Conservation (phyloP, 1,140 invertebrate species). For the Calycopis cecrops region DNA sequence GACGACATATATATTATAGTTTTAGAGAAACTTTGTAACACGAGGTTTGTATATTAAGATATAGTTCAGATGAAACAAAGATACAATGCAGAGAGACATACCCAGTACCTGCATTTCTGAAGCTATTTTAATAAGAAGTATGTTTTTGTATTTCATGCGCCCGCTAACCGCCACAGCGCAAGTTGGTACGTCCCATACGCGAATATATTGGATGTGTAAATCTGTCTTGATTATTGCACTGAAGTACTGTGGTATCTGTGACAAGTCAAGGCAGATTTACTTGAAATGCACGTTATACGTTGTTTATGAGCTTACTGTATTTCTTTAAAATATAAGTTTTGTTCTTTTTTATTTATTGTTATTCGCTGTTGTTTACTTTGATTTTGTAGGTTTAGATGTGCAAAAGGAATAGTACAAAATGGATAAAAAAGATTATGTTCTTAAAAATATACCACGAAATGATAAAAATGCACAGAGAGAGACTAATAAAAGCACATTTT, state of each 20-base stretch:
- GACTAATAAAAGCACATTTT: no score
- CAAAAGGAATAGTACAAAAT: no score
- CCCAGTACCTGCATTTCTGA: not conserved
- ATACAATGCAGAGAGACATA: not conserved
- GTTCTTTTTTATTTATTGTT: no score
- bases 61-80: no score
- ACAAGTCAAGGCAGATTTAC: not conserved
- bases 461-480: no score
- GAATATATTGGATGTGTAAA: conserved; percentile 6
- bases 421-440: no score
- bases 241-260: not conserved
- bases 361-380: no score
- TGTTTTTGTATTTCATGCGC: conserved; percentile 61
- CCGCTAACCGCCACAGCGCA: conserved; percentile 56
- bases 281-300: not conserved
- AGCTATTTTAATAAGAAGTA: conserved; percentile 23
- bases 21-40: no score
- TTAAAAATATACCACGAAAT: no score
- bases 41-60: no score
- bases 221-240: conserved; percentile 10
- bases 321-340: not conserved
- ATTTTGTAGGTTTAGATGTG: no score
- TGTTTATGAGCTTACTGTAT: not conserved
- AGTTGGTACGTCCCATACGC: conserved; percentile 59
- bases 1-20: no score